Base-by-base conservation (phyloP, 2,888 invertebrate species). In the Limnephilus marmoratus region DNA sequence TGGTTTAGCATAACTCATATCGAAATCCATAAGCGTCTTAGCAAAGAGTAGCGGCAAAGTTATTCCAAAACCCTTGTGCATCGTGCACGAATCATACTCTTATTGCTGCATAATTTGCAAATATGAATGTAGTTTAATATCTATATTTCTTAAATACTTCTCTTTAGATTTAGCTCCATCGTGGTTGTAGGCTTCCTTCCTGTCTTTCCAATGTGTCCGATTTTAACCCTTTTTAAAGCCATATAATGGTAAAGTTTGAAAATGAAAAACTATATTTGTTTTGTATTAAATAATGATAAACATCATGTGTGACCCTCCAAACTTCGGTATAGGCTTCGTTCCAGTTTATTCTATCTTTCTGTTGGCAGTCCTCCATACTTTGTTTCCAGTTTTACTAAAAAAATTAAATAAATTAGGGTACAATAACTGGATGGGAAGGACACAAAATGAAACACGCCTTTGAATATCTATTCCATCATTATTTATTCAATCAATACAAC, bases 401-500 rank as follows among this genome's bases (percentile, higher is more conserved):
- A 68, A 24, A 24, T 68, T 1, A 24, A 68, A 24, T 24, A 68
- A 68, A 24, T 68, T 7, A 24, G n/a, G 68, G 24, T n/a, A 24
- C 2, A 68, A n/a, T 68, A 68, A 68, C 5, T 9, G 9, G 68
- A 68, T 5, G 24, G 68, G 68, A 68, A 68, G 68, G 24, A n/a
- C 9, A 68, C 7, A 9, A 68, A 68, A 68, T 68, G 9, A 83
- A 45, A 86, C 85, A 86, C 24, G 24, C 18, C 18, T 68, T 68
- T 87, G 87, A 87, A 87, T 87, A 53, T 90, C 92, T 91, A 91
- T 91, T 91, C 91, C 85, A 91, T 91, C 85, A 88, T 92, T 91
- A 37, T 91, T 92, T 85, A 86, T 93, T 93, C 96, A 96, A 96
- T 96, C 96, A 96, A 96, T 94, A 96, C 96, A 96, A 96, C 96